Conservation (phyloP, 2,113 vertebrate genomes). For the Dolichotis patagonum region DNA sequence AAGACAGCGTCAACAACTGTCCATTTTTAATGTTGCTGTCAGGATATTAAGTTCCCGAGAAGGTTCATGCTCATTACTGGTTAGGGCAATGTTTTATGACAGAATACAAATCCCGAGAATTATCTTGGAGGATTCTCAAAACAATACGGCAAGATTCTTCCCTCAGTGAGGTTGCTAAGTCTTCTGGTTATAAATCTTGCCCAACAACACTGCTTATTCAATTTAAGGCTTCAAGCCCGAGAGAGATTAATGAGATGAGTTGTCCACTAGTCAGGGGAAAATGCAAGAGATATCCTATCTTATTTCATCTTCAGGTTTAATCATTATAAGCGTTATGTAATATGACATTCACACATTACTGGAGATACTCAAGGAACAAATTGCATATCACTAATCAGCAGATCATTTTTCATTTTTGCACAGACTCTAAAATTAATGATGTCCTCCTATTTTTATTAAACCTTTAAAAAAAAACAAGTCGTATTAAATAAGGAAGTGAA, state of each 20-base stretch:
- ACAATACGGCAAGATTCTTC: slow-evolving; percentile 74
- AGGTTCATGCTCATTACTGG: slow-evolving; percentile 50
- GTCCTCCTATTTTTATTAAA: slow-evolving; percentile 77
- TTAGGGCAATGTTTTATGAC: slow-evolving; percentile 65
- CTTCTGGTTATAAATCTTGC: slow-evolving; percentile 78
- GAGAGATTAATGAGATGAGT: slow-evolving; percentile 82
- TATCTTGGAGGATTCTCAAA: slow-evolving; percentile 56
- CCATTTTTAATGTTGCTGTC: background rate
- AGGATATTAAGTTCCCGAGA: slow-evolving; percentile 62
- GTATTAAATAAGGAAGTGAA: slow-evolving; percentile 70
- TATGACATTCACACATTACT: slow-evolving; percentile 84
- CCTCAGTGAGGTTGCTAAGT: slow-evolving; percentile 46
- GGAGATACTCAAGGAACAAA: slow-evolving; percentile 82
- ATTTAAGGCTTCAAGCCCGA: slow-evolving; percentile 72
- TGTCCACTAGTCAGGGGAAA: slow-evolving; percentile 77
- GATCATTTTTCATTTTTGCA: slow-evolving; percentile 84
- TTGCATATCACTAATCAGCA: slow-evolving; percentile 78
- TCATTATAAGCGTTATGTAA: slow-evolving; percentile 81
- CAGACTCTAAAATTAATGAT: slow-evolving; percentile 82
- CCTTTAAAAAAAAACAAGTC: slow-evolving; percentile 49
- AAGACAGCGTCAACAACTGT: background rate
- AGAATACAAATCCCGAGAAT: slow-evolving; percentile 65
- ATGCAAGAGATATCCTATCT: slow-evolving; percentile 80
- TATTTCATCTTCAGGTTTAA: slow-evolving; percentile 81
- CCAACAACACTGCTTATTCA: slow-evolving; percentile 79